These are phyloP conservation scores for Mus minutoides DNA, from an alignment of 2,797 vertebrate genomes.

Conservation along the genomic window DNA sequence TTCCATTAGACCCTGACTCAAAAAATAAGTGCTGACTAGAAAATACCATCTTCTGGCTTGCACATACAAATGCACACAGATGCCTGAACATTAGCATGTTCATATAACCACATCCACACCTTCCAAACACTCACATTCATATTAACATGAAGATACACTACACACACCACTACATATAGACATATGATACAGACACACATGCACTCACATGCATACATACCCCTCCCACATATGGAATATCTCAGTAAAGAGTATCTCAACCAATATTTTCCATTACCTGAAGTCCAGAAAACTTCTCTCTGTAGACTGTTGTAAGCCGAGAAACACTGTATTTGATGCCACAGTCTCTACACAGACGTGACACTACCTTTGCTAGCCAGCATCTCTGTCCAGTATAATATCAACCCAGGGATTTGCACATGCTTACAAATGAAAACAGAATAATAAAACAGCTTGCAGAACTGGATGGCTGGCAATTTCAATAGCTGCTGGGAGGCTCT, in stretches of 20 bases:
- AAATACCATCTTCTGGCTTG: background rate
- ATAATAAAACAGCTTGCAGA: background rate
- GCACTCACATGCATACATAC: background rate
- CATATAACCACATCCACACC: background rate
- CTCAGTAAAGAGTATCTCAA: background rate
- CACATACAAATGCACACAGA: background rate
- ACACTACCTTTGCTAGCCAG: background rate
- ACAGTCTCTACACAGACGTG: background rate
- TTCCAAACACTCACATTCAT: background rate
- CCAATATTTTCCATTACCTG: background rate
- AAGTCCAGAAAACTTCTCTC: background rate
- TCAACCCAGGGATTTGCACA: background rate
- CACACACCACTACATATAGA: background rate
- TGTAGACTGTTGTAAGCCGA: background rate
- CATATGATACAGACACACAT: background rate
- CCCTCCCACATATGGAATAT: background rate
- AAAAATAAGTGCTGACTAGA: background rate
- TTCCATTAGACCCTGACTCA: background rate
- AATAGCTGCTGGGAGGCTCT: background rate
- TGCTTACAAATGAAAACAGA: constrained; percentile 49
- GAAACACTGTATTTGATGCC: background rate
- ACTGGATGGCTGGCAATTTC: background rate
- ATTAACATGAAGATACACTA: background rate
- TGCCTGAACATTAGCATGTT: background rate
- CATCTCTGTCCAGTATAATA: background rate